A percentile compares a stretch with the other conserved stretches of the same genome.
phyloP scores from a whole-genome alignment of 1,140 invertebrate genomes.

The Aricia agestis region DNA sequence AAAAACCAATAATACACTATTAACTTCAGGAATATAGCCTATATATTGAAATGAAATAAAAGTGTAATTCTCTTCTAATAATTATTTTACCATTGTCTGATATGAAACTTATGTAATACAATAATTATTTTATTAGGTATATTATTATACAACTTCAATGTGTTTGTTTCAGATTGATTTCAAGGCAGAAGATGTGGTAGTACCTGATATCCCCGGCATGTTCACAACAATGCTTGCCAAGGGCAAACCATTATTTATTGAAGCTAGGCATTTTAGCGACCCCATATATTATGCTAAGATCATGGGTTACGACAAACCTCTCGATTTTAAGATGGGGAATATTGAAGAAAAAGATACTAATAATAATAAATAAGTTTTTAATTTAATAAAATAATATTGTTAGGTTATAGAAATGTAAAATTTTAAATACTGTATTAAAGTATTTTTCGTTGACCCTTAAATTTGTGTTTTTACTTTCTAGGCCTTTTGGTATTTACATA shows the following conservation, averaged over 20 bases:
- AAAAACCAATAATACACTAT: too few relatives aligned
- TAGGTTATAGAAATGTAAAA: neutral
- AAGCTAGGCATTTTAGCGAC: constrained; percentile 81
- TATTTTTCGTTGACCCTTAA: neutral
- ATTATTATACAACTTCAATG: too few relatives aligned
- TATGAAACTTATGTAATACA: too few relatives aligned
- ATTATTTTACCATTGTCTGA: too few relatives aligned
- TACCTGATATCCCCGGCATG: constrained; percentile 87
- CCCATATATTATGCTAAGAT: constrained; percentile 86
- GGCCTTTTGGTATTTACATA: neutral
- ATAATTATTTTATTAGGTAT: too few relatives aligned
- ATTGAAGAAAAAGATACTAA: constrained; percentile 36
- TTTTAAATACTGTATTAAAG: neutral
- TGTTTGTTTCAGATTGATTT: constrained; percentile 82
- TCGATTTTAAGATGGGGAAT: constrained; percentile 84
- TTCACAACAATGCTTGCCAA: constrained; percentile 87
- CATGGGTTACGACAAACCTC: constrained; percentile 93
- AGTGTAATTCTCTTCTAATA: too few relatives aligned
- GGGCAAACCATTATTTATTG: constrained; percentile 85
- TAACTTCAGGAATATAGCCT: too few relatives aligned
- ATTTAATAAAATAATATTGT: constrained; percentile 16
- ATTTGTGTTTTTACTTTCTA: neutral
- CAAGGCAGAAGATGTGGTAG: constrained; percentile 83
- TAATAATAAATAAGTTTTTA: constrained; percentile 35
- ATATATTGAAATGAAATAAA: too few relatives aligned